Evolutionary conservation across 2,888 invertebrate genomes (phyloP).

Genomic region (Tridacna gigas): DNA sequence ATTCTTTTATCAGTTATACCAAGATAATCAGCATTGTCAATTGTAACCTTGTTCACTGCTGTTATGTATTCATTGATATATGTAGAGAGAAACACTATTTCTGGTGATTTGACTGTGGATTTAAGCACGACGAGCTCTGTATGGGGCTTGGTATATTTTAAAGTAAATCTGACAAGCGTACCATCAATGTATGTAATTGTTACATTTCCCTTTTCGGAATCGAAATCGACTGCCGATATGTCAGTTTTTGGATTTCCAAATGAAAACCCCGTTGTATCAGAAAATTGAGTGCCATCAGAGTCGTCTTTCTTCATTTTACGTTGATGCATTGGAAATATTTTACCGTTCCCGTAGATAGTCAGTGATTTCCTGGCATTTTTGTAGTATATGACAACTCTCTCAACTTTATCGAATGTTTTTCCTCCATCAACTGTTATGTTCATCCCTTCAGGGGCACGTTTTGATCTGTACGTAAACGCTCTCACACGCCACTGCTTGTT

Average conservation of each 20-base stretch:
- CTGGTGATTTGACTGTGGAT: conserved; percentile 14
- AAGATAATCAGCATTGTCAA: not conserved
- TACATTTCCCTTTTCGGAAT: not conserved
- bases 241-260: conserved; percentile 18
- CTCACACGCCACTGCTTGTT: conserved; percentile 18
- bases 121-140: conserved; percentile 23
- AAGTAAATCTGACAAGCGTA: conserved; percentile 1
- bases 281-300: conserved; percentile 10
- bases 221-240: conserved; percentile 14
- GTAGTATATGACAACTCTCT: conserved; percentile 1
- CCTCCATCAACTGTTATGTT: conserved; percentile 21
- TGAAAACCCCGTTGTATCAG: conserved; percentile 28
- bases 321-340: conserved; percentile 43
- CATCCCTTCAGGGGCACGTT: conserved; percentile 26
- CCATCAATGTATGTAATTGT: conserved; percentile 22
- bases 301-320: not conserved
- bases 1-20: conserved; percentile 34
- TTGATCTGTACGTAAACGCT: conserved; percentile 20
- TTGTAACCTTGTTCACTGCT: conserved; percentile 33
- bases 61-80: conserved; percentile 35
- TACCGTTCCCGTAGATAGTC: conserved; percentile 35
- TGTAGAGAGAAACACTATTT: conserved; percentile 36
- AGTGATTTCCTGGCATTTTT: conserved; percentile 30
- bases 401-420: not conserved
- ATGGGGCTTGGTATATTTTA: conserved; percentile 4